Evolutionary conservation across 1,140 invertebrate genomes (phyloP).

Genomic region (Telenomus remus): DNA sequence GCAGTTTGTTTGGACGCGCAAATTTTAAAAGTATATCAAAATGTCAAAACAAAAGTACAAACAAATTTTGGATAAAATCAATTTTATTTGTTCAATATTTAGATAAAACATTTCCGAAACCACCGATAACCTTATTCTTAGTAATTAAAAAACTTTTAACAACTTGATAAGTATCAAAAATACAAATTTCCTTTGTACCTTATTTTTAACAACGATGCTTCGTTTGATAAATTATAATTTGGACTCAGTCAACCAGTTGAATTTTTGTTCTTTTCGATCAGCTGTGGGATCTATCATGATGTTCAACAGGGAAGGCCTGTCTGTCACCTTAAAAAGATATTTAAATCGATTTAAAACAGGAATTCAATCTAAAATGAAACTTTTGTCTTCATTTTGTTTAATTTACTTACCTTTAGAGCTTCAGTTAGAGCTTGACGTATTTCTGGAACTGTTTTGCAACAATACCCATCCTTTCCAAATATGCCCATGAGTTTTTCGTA

Average conservation of each 20-base stretch:
- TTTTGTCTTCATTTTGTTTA: conserved; percentile 3
- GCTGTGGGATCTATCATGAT: conserved; percentile 91
- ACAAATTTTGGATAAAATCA: no score
- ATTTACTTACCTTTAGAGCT: conserved; percentile 77
- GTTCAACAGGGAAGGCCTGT: conserved; percentile 91
- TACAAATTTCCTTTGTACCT: no score
- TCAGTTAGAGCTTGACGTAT: conserved; percentile 82
- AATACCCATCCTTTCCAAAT: conserved; percentile 87
- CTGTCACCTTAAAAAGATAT: conserved; percentile 72
- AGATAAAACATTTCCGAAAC: no score
- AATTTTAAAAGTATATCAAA: no score
- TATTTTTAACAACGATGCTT: no score
- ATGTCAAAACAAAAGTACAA: no score
- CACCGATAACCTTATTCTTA: no score
- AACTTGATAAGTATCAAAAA: no score
- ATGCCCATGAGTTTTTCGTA: conserved; percentile 94
- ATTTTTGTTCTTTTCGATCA: conserved; percentile 92
- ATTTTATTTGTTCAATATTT: no score
- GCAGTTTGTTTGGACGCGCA: no score
- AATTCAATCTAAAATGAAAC: conserved; percentile 2
- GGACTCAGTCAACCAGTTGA: conserved; percentile 93
- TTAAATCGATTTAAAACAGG: conserved; percentile 10
- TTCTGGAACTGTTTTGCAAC: conserved; percentile 85
- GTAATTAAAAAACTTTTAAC: no score
- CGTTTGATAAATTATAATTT: conserved; percentile 72